Evolutionary conservation across 2,888 invertebrate species (phyloP).

Genomic region (Stratiomys singularior): DNA sequence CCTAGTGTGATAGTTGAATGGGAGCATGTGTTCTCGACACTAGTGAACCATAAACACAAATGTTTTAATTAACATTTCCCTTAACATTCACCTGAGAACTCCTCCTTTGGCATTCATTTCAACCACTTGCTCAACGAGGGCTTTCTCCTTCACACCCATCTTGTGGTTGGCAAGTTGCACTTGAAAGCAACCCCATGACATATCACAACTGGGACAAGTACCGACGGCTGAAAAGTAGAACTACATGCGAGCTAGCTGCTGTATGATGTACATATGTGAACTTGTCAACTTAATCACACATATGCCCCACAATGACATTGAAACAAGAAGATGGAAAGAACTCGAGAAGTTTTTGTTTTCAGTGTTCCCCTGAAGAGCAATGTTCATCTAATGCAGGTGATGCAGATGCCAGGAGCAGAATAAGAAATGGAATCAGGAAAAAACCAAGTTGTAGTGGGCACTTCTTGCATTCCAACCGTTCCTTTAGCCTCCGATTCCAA

Average conservation of each 20-base stretch:
- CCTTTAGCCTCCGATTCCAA: neutral
- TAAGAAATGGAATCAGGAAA: neutral
- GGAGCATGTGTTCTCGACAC: no score
- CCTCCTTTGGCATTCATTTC: conserved; percentile 12
- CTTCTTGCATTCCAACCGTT: neutral
- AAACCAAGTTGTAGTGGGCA: neutral
- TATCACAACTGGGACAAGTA: conserved; percentile 16
- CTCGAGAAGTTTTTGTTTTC: neutral
- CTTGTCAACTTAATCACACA: conserved; percentile 37
- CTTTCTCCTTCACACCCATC: neutral
- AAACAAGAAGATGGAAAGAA: conserved; percentile 7
- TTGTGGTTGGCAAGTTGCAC: conserved; percentile 9
- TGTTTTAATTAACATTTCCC: conserved; percentile 29
- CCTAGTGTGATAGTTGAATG: no score
- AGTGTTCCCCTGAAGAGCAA: neutral
- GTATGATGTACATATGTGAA: neutral
- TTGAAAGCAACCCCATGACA: conserved; percentile 9
- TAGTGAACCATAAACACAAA: neutral
- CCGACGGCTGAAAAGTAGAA: neutral
- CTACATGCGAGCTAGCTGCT: neutral
- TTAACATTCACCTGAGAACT: conserved; percentile 15
- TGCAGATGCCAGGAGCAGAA: neutral
- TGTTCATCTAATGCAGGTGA: conserved; percentile 18
- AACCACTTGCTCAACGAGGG: neutral
- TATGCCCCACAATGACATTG: conserved; percentile 12